Base-by-base conservation (phyloP, 92 coral and sea anemone species). In the Epizoanthus rinbou region DNA sequence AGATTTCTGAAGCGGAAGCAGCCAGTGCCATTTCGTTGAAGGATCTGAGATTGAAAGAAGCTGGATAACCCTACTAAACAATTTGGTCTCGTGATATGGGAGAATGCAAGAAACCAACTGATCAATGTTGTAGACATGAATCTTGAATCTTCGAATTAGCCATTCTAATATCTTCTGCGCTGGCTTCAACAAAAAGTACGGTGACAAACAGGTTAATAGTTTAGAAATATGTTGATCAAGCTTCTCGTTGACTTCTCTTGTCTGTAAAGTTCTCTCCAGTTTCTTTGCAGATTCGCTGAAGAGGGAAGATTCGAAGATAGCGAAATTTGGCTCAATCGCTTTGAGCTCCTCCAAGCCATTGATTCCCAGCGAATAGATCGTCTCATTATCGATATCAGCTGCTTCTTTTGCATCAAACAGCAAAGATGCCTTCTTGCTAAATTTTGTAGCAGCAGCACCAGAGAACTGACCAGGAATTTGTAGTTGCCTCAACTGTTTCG, bases 111-210 rank as follows among this genome's bases (percentile, higher is more conserved):
- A 80, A 37, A 97, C 64, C 57, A 97, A 78, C 56, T 84, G 89
- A 68, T 97, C 95, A 18, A 86, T 92, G 76, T 97, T 97, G 60
- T 83, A 71, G 2, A 92, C 80, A 72, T 97, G 99, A 66, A 97
- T 86, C 47, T 89, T 90, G 70, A 67, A 97, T 24, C 99, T 89
- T 69, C 99, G 92, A 31, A 97, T 94, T 31, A 97, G 84, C 99
- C 99, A 97, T 69, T 97, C 99, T 63, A 97, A 80, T 22, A 91
- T 76, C 82, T 97, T 97, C 66, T 97, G 99, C 7, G 99, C 97
- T 33, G 99, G 99, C 72, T 97, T 97, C 54, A 97, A 85, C 69
- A 97, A 83, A 63, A 97, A 85, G 83, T 97, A 97, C 14, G 98
- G 99, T 25, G 99, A 97, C 54, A 97, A 64, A 79, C 86, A 87